Base-by-base conservation (phyloP, 1,140 invertebrate genomes). In the Pinna nobilis region DNA sequence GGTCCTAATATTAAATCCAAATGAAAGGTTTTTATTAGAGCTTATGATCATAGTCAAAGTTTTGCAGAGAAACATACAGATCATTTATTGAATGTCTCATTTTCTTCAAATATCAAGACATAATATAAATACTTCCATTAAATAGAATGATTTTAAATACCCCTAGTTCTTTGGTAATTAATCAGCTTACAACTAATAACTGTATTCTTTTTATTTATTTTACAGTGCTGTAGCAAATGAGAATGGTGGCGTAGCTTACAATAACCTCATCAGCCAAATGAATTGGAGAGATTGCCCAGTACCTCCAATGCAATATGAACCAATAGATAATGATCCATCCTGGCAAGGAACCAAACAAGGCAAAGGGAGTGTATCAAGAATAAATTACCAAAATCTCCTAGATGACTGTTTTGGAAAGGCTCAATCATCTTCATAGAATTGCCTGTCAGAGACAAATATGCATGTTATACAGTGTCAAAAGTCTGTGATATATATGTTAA, bases 211-310 rank as follows among this genome's bases (percentile, higher is more conserved):
- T n/a, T n/a, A n/a, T n/a, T n/a, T n/a, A n/a, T n/a, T n/a, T n/a
- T n/a, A n/a, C 71, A 86, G 85, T 41, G 67, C 74, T 3, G 67
- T 75, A 32, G 59, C 60, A 3, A 77, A 82, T 64, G 84, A 84
- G 47, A 68, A 70, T 18, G 84, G 84, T 55, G 60, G 78, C 49
- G 68, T 86, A 9, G 23, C 39, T 1, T 88, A 87, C 57, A 72
- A 47, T 13, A 77, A 79, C 23, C 80, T 88, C 11, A 61, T 88
- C 33, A 73, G 79, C 23, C 68, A 78, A 20, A 72, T 86, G 57
- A 86, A 88, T 82, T 88, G 86, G 86, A 66, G 83, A 15, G 83
- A 86, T 71, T 73, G 51, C 63, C 86, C 86, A 0, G 84, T 82
- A 9, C 81, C 83, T 23, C 80, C 80, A 20, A 78, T 82, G 70